Evolutionary conservation across 2,113 vertebrate species (phyloP), one percentile per base, ranked within the genome.

Genomic region (Varanus komodoensis): DNA sequence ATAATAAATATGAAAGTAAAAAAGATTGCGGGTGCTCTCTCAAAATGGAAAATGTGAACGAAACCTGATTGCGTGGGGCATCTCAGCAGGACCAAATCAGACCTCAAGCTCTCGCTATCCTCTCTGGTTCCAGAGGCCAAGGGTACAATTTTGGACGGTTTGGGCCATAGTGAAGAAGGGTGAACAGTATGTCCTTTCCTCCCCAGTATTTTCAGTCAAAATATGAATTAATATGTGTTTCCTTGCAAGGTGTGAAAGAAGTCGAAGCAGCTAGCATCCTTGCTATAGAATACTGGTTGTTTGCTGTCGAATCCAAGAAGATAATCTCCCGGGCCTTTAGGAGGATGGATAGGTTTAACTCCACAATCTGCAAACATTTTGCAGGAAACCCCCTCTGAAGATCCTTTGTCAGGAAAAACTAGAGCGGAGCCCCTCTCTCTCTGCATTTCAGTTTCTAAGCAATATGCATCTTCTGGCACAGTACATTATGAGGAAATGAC

Each of bases 311-410:
- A 23, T 54, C 57, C 64, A 38, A 32, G 75, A 25, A 6, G 64
- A 80, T 17, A 48, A 29, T 48, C 32, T 75, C 15, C 38, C 52
- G 21, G 73, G 61, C 77, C 78, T 86, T 91, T 88, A 38, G 85
- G 89, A 92, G 17, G 44, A 52, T 81, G 48, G 64, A 32, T 87
- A 68, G 25, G n/a, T 8, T 80, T 67, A 81, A 81, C 92, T 89
- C 91, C 7, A 7, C 2, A 15, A 84, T 67, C 88, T 88, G 92
- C 91, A 92, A 94, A 94, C 93, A 93, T 91, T 94, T 93, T 93
- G 93, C 94, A 32, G 54, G 32, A 83, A 82, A 92, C 73, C 21
- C 81, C 15, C 74, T 87, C 50, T 73, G 50, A 89, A 80, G 90
- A 57, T 44, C 48, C 91, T 94, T 92, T 69, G 92, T 77, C 34